These are phyloP conservation scores for Ifrita kowaldi DNA, from an alignment of 2,113 vertebrate species.

Conservation along the genomic window DNA sequence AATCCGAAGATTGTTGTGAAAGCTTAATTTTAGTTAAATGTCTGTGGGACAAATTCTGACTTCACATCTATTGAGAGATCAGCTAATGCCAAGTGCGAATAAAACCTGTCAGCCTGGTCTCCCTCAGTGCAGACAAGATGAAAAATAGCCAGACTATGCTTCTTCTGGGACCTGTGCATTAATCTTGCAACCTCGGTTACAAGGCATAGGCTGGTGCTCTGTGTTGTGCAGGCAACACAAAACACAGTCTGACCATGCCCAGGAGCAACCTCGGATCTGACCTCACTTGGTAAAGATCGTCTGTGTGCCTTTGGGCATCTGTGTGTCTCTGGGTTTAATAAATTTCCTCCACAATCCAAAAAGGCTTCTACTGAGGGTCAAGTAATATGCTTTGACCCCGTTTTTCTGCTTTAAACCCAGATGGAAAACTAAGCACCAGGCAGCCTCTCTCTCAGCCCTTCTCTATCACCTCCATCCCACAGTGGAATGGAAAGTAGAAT, in stretches of 20 bases:
- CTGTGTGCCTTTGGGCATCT: neutral
- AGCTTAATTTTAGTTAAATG: neutral
- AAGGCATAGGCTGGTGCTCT: accelerated
- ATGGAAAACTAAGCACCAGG: neutral
- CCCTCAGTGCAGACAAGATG: neutral
- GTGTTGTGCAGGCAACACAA: neutral
- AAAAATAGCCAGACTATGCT: neutral
- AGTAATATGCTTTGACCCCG: neutral
- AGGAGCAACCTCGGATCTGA: neutral
- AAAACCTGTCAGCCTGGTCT: neutral
- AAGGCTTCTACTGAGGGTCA: neutral
- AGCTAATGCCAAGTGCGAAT: neutral
- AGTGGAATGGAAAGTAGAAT: neutral
- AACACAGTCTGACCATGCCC: neutral
- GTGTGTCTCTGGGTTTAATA: neutral
- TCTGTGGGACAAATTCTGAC: neutral
- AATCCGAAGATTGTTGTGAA: neutral
- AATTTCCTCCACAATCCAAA: neutral
- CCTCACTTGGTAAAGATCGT: neutral
- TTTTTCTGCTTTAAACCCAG: neutral
- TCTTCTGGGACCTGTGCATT: neutral
- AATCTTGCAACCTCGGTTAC: neutral
- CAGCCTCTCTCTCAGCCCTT: accelerated
- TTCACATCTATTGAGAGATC: neutral
- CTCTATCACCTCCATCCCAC: accelerated